Base-by-base conservation (phyloP, 1,140 invertebrate species). In the Brachionus asplanchnoidis region DNA sequence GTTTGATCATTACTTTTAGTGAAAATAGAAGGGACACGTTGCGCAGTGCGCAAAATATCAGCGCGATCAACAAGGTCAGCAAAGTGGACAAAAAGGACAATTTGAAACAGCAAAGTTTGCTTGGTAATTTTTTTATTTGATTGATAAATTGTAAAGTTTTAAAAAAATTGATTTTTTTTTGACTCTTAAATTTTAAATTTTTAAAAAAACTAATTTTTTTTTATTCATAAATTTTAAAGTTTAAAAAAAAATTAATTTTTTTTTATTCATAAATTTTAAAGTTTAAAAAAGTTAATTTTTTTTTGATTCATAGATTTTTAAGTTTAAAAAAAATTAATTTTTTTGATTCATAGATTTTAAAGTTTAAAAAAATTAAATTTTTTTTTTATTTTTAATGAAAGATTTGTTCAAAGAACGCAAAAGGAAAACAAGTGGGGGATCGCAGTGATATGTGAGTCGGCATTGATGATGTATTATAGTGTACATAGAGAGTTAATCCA, bases 1-100 rank as follows among this genome's bases (percentile, higher is more conserved):
- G 42, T 36, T 68, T 82, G n/a, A 82, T 82, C 65, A 60, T 82
- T 12, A 82, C 79, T 56, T 82, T 82, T 17, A 82, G 79, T 28
- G 79, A 82, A n/a, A 82, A 82, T 32, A 53, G 79, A 65, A 60
- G 60, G 42, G 79, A 82, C 40, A 82, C 79, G 8, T 56, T 82
- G n/a, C 36, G 79, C 11, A 65, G 53, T 65, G 79, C 79, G 12
- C 79, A 82, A 26, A 77, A 77, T 50, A 4, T 77, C 9, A 12
- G 42, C 28, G 26, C 32, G 32, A 1, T 40, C 7, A 36, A 17
- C 8, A 73, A 40, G 8, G n/a, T 20, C 17, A 73, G 44, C 8
- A 5, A 73, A 20, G n/a, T 1, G 0, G 32, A 50, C 14, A 23
- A 77, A 77, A 77, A 77, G 26, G 73, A 77, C 42, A 77, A 77